Conservation (phyloP, 2,113 vertebrate genomes). For the Plectropomus leopardus region DNA sequence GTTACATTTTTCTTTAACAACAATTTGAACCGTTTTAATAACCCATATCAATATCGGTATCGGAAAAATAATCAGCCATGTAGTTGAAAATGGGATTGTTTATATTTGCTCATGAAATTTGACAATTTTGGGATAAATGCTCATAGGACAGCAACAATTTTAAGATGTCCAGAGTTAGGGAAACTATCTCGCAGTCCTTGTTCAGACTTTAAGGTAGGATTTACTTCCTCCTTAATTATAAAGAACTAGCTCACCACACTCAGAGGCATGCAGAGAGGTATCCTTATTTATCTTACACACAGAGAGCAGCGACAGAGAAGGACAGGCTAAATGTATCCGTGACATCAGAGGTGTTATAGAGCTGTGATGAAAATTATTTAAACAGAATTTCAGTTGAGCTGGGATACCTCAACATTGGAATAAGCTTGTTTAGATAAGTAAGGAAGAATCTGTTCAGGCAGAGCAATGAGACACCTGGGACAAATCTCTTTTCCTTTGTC, state of each 20-base stretch:
- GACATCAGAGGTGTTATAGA: neutral
- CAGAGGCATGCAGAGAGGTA: neutral
- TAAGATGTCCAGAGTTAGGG: neutral
- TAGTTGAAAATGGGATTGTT: too few species aligned
- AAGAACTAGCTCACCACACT: neutral
- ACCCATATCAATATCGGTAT: too few species aligned
- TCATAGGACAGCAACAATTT: neutral
- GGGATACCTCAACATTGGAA: neutral
- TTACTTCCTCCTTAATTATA: conserved; percentile 1
- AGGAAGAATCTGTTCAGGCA: conserved; percentile 4
- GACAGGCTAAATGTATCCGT: neutral
- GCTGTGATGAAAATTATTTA: neutral
- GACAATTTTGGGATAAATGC: too few species aligned
- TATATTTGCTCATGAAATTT: too few species aligned
- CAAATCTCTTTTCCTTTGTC: conserved; percentile 31
- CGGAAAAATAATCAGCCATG: too few species aligned
- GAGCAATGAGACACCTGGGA: neutral
- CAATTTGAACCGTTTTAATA: too few species aligned
- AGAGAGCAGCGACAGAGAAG: neutral
- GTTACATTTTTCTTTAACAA: too few species aligned
- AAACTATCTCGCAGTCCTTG: neutral
- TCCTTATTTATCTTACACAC: neutral
- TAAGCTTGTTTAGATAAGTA: neutral
- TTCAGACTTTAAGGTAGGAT: neutral
- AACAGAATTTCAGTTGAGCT: neutral